These are phyloP conservation scores for Tenualosa ilisha DNA, from an alignment of 2,797 vertebrate genomes.

Conservation along the genomic window DNA sequence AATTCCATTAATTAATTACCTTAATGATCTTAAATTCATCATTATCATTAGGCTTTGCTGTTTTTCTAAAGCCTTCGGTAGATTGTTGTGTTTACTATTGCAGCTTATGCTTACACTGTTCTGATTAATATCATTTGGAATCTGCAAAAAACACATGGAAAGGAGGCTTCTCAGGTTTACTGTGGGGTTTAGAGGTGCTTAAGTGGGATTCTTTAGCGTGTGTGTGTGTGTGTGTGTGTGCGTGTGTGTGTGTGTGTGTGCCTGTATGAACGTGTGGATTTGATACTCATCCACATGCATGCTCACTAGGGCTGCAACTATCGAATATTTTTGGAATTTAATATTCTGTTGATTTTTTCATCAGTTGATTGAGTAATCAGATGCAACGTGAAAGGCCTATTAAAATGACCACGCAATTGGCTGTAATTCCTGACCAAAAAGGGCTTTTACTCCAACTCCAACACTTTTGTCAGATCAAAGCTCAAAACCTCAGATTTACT, in stretches of 20 bases:
- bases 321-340: too few species aligned
- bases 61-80: background rate
- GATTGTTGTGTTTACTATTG: background rate
- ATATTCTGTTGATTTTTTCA: too few species aligned
- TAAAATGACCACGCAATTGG: too few species aligned
- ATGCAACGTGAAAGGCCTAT: too few species aligned
- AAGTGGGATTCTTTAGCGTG: background rate
- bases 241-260: background rate
- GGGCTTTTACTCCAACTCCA: too few species aligned
- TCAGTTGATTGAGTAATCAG: too few species aligned
- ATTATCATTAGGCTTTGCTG: background rate
- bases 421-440: too few species aligned
- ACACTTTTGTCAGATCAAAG: too few species aligned
- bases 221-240: background rate
- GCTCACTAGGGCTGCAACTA: too few species aligned
- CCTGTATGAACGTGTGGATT: too few species aligned
- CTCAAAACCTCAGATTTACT: too few species aligned
- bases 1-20: background rate
- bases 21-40: background rate
- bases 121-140: background rate
- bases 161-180: background rate
- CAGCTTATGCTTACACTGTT: background rate
- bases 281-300: too few species aligned
- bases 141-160: background rate
- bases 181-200: background rate